A percentile compares a stretch with the other conserved stretches of the same genome.
Conservation (phyloP, 2,113 vertebrate genomes). For the Alosa alosa region DNA sequence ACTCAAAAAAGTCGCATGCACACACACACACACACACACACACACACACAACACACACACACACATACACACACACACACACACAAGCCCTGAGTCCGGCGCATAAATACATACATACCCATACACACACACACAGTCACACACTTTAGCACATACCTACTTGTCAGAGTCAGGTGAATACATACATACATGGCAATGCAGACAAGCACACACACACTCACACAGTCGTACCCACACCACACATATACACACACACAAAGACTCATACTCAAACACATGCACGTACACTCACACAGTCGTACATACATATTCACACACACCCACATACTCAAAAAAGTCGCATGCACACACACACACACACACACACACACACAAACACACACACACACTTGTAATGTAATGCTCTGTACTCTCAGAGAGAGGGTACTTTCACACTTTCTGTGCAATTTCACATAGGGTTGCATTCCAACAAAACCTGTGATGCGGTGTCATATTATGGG, state of each 20-base stretch:
- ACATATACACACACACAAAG: not conserved
- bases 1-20: not conserved
- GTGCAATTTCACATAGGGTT: not conserved
- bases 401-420: not conserved
- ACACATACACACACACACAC: not conserved
- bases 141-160: not conserved
- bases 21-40: not conserved
- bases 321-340: not conserved
- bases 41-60: not conserved
- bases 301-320: not conserved
- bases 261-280: not conserved
- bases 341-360: not conserved
- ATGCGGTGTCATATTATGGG: not conserved
- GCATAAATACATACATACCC: too few relatives aligned
- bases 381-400: not conserved
- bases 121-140: not conserved
- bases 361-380: not conserved
- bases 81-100: too few relatives aligned
- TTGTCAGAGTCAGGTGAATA: too few relatives aligned
- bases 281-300: not conserved
- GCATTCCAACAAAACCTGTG: not conserved
- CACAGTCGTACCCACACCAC: not conserved
- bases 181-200: too few relatives aligned
- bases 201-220: constrained; percentile 9
- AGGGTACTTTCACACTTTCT: not conserved